Conservation (phyloP, 37 sponge, comb jelly and placozoan genomes). For the Sycon ciliatum region DNA sequence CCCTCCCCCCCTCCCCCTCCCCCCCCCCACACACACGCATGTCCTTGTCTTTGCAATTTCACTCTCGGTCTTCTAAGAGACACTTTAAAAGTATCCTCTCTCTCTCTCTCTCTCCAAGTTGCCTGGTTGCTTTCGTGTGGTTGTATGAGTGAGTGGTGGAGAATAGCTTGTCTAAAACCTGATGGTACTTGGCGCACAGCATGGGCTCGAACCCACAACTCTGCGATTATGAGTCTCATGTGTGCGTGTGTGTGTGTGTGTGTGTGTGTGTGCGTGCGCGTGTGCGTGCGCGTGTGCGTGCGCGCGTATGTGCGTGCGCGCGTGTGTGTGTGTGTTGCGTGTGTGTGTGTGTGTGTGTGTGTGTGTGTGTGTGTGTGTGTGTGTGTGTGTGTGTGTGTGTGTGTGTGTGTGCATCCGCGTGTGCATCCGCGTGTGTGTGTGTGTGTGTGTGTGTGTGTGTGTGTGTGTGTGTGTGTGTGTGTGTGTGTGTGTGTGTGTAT, state of each 20-base stretch:
- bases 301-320: background rate
- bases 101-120: too few relatives aligned
- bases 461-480: background rate
- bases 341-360: background rate
- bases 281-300: background rate
- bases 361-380: background rate
- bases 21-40: too few relatives aligned
- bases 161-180: too few relatives aligned
- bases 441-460: constrained; percentile 16
- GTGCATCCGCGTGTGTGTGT: constrained; percentile 26
- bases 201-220: too few relatives aligned
- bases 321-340: background rate
- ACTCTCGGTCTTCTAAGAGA: too few relatives aligned
- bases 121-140: too few relatives aligned
- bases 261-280: background rate
- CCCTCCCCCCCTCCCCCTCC: too few relatives aligned
- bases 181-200: too few relatives aligned
- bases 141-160: too few relatives aligned
- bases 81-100: too few relatives aligned
- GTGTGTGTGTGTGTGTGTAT: background rate
- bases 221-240: too few relatives aligned
- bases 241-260: background rate
- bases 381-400: background rate
- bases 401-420: background rate
- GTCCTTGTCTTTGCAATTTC: too few relatives aligned